Percentiles rank a stretch among this genome's conserved stretches.
Evolutionary conservation across 2,888 invertebrate genomes (phyloP).

Genomic region (Leptopilina drosophilae): DNA sequence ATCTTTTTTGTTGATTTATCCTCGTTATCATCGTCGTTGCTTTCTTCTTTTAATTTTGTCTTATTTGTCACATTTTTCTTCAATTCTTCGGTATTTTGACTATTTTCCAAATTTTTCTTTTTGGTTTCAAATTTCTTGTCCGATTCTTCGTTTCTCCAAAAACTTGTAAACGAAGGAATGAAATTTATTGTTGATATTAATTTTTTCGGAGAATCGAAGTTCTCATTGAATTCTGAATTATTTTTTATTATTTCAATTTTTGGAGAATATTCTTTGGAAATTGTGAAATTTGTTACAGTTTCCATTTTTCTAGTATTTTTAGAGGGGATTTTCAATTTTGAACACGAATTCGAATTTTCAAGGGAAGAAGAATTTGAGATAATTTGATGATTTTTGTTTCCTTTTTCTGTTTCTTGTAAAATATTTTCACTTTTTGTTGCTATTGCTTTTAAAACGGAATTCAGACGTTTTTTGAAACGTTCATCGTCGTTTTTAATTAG

Average conservation of each 20-base stretch:
- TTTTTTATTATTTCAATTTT: background rate
- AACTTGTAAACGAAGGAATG: background rate
- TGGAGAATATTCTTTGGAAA: background rate
- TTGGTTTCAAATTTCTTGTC: background rate
- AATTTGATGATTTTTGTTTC: background rate
- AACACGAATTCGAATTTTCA: background rate
- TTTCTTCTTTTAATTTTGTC: too few species aligned
- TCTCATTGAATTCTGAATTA: background rate
- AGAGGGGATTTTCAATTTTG: background rate
- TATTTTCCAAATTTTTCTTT: background rate
- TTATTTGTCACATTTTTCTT: background rate
- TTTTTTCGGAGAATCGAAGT: background rate
- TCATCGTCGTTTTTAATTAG: background rate
- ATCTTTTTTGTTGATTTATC: background rate
- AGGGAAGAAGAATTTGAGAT: too few species aligned
- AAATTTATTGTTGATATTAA: conserved; percentile 3
- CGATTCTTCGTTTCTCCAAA: background rate
- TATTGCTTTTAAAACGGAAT: background rate
- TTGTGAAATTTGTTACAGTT: background rate
- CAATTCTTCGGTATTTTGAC: background rate
- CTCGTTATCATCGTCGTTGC: too few species aligned
- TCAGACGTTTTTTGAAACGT: background rate
- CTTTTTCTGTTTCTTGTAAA: background rate
- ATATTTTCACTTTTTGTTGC: background rate
- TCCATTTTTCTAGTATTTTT: background rate